Conservation (phyloP, 2,888 invertebrate species). For the Cataglyphis albicans region DNA sequence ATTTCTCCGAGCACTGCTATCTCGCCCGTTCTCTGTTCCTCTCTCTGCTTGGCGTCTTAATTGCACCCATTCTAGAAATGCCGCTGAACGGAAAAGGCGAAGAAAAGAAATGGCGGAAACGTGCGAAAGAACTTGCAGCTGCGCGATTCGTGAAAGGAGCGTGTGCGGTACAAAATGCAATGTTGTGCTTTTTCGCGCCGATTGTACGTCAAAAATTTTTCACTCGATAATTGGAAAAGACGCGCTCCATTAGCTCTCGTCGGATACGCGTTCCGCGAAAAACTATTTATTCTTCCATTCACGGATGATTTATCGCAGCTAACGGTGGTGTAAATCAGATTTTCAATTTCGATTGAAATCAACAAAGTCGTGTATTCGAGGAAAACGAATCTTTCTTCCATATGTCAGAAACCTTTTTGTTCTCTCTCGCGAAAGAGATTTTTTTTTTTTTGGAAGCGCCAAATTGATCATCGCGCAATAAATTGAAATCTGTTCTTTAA, state of each 20-base stretch:
- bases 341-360: slow-evolving; percentile 40
- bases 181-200: slow-evolving; percentile 34
- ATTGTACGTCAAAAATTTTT: slow-evolving; percentile 51
- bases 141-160: slow-evolving; percentile 57
- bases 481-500: neutral
- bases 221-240: slow-evolving; percentile 51
- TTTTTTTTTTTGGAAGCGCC: neutral
- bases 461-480: neutral
- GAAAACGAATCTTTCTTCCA: neutral
- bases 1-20: slow-evolving; percentile 58
- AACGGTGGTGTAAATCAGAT: slow-evolving; percentile 1
- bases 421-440: neutral
- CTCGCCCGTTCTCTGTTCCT: slow-evolving; percentile 17
- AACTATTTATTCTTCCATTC: slow-evolving; percentile 45
- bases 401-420: neutral
- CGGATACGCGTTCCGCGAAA: slow-evolving; percentile 28
- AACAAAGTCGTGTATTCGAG: slow-evolving; percentile 1
- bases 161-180: slow-evolving; percentile 37
- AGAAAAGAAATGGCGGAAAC: slow-evolving; percentile 42
- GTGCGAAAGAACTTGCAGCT: slow-evolving; percentile 64
- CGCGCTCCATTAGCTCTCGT: slow-evolving; percentile 46
- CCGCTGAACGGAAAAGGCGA: slow-evolving; percentile 60
- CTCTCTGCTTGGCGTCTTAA: slow-evolving; percentile 64
- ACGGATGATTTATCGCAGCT: slow-evolving; percentile 43
- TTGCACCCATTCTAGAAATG: slow-evolving; percentile 71